Percentiles rank a stretch among this genome's conserved stretches.
These are phyloP conservation scores for Bubalus kerabau DNA, from an alignment of 2,113 vertebrate genomes.

Conservation along the genomic window DNA sequence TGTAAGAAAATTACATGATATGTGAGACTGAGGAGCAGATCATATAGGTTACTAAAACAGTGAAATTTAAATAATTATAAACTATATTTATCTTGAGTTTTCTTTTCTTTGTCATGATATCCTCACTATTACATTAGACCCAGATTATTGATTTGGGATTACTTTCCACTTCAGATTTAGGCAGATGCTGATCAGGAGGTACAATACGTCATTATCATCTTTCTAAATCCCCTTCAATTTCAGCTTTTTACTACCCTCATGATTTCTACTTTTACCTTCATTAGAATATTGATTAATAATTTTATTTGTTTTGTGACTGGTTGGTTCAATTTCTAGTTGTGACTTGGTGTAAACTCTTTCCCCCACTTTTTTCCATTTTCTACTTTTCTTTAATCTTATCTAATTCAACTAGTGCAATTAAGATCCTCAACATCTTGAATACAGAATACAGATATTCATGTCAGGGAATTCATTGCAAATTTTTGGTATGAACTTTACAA, in stretches of 20 bases:
- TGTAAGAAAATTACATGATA: not conserved
- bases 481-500: not conserved
- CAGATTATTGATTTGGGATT: not conserved
- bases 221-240: not conserved
- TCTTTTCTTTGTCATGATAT: not conserved
- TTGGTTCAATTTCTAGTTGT: not conserved
- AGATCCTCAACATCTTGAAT: not conserved
- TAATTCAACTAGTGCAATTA: not conserved
- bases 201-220: not conserved
- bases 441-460: not conserved
- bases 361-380: not conserved
- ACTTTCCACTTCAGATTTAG: not conserved
- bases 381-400: not conserved
- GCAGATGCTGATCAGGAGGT: not conserved
- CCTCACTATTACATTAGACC: not conserved
- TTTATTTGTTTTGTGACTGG: not conserved
- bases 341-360: not conserved
- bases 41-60: not conserved
- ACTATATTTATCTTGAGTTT: not conserved
- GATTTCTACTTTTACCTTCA: not conserved
- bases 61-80: not conserved
- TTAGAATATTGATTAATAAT: not conserved
- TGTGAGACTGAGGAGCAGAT: not conserved
- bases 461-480: not conserved
- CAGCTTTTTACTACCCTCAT: not conserved